Percentiles rank a stretch among this genome's conserved stretches.
phyloP scores from a whole-genome alignment of 2,113 vertebrate genomes.

The Thamnaconus septentrionalis region DNA sequence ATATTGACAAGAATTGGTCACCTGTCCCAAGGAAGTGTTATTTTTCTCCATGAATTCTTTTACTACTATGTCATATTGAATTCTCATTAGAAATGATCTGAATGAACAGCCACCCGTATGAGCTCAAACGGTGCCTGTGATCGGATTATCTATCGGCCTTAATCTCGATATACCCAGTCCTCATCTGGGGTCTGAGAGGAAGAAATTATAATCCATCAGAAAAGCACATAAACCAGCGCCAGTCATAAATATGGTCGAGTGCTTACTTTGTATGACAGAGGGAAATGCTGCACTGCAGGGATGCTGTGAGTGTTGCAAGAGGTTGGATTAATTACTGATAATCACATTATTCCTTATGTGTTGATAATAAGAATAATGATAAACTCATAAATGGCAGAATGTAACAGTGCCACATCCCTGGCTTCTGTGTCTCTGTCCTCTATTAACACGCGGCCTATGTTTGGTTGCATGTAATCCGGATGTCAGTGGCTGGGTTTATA shows the following conservation, averaged over 20 bases:
- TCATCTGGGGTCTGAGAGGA: conserved; percentile 51
- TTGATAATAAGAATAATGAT: conserved; percentile 9
- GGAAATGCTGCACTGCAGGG: too few relatives aligned
- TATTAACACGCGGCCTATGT: conserved; percentile 12
- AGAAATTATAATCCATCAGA: conserved; percentile 57
- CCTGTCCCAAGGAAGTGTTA: too few relatives aligned
- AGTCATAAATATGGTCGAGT: too few relatives aligned
- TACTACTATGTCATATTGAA: not conserved
- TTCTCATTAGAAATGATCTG: conserved; percentile 31
- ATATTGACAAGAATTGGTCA: too few relatives aligned
- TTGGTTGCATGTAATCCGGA: conserved; percentile 59
- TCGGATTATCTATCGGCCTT: conserved; percentile 73
- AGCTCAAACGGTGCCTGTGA: conserved; percentile 33
- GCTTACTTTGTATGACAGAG: too few relatives aligned
- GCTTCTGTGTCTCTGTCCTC: conserved; percentile 13
- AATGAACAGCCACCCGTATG: conserved; percentile 21
- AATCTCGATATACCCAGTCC: conserved; percentile 66
- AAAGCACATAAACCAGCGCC: conserved; percentile 21
- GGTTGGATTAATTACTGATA: too few relatives aligned
- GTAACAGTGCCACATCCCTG: conserved; percentile 6
- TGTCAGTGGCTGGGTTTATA: conserved; percentile 52
- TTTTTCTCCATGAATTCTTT: too few relatives aligned
- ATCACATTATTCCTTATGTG: conserved; percentile 14
- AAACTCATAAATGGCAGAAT: conserved; percentile 19
- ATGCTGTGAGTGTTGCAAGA: too few relatives aligned